Conservation (phyloP, 2,888 invertebrate species). For the Hyppa rectilinea region DNA sequence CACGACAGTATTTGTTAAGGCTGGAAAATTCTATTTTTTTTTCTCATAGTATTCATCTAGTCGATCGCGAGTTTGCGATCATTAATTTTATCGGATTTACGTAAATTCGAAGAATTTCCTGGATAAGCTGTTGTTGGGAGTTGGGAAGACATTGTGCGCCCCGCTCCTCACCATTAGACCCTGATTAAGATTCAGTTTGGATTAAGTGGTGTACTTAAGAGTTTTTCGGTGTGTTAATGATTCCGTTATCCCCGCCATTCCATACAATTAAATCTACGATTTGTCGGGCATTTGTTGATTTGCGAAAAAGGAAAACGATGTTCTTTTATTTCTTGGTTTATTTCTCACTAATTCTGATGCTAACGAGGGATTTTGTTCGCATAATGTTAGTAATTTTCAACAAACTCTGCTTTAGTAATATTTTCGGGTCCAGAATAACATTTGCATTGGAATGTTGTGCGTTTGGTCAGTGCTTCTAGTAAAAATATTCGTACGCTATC, state of each 20-base stretch:
- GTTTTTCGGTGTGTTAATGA: constrained; percentile 79
- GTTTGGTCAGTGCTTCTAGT: constrained; percentile 76
- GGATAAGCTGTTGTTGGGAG: constrained; percentile 55
- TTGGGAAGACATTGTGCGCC: constrained; percentile 64
- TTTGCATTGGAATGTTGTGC: constrained; percentile 71
- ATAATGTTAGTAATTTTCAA: constrained; percentile 30
- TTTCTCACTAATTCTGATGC: constrained; percentile 28
- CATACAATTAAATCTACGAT: constrained; percentile 70
- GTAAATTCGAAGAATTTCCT: constrained; percentile 65
- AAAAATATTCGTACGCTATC: constrained; percentile 84
- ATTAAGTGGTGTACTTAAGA: constrained; percentile 79
- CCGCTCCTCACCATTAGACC: constrained; percentile 73
- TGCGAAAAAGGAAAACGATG: constrained; percentile 49
- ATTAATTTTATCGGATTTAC: constrained; percentile 69
- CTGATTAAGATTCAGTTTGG: constrained; percentile 81
- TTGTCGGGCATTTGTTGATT: constrained; percentile 59
- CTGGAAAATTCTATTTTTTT: constrained; percentile 40
- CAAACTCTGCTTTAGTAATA: constrained; percentile 26
- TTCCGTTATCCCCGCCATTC: constrained; percentile 73
- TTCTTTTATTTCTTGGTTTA: constrained; percentile 36
- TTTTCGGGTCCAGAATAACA: constrained; percentile 64
- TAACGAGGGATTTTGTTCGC: constrained; percentile 26
- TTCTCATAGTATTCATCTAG: constrained; percentile 41
- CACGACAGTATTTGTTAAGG: constrained; percentile 23
- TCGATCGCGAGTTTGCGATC: constrained; percentile 54